Base-by-base conservation (phyloP, 30 jellyfish, hydroid and myxozoan species). In the Aurelia coerulea region DNA sequence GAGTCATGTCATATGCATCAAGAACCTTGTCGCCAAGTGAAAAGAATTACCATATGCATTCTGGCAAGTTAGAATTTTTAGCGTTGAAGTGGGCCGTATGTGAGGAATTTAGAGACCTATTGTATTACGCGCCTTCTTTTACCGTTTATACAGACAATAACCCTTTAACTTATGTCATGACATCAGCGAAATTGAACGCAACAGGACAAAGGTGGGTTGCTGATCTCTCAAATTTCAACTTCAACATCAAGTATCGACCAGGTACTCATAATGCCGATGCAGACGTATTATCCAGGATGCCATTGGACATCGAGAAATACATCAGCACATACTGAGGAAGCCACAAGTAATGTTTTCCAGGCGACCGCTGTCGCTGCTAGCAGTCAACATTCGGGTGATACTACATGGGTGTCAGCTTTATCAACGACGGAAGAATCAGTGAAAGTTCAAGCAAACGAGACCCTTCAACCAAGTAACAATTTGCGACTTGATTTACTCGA, bases 151-250 rank as follows among this genome's bases (percentile, higher is more conserved):
- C n/a, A n/a, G n/a, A n/a, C n/a, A n/a, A n/a, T n/a, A n/a, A n/a
- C n/a, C n/a, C n/a, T n/a, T n/a, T n/a, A n/a, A n/a, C n/a, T n/a
- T n/a, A n/a, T n/a, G n/a, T n/a, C n/a, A n/a, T n/a, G n/a, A n/a
- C n/a, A n/a, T n/a, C n/a, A n/a, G n/a, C n/a, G n/a, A n/a, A n/a
- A n/a, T n/a, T n/a, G n/a, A n/a, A n/a, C n/a, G n/a, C n/a, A n/a
- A n/a, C n/a, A n/a, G n/a, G n/a, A n/a, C n/a, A 10, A 11, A 76
- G 91, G 5, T 86, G 96, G 96, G 71, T 86, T 17, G 0, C 68
- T 15, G 90, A 86, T 10, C 71, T 86, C 12, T 62, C 91, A 29
- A 58, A 77, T 5, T 73, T 53, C 12, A n/a, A n/a, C n/a, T n/a
- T n/a, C n/a, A n/a, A n/a, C n/a, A 53, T 53, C 65, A 53, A 53